These are phyloP conservation scores for Sternotherus odoratus DNA, from an alignment of 2,797 vertebrate species.

Conservation along the genomic window DNA sequence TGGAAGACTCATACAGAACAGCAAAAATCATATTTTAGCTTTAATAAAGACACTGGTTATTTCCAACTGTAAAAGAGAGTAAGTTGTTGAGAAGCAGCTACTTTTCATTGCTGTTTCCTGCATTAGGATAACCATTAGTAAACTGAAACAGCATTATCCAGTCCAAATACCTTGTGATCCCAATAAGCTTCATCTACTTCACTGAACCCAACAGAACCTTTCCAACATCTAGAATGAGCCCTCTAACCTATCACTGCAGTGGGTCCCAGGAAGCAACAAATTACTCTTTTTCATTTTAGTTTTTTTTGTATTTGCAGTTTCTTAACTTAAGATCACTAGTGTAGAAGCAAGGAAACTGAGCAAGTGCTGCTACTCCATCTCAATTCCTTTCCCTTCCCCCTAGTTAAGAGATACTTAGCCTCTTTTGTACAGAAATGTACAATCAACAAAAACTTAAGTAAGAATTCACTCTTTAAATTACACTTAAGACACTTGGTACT, in stretches of 20 bases:
- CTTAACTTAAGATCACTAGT: not conserved
- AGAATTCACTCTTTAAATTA: no score
- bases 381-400: not conserved
- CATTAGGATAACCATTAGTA: not conserved
- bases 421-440: not conserved
- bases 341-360: not conserved
- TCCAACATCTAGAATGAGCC: not conserved
- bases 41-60: not conserved
- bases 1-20: not conserved
- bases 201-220: not conserved
- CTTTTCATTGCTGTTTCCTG: not conserved
- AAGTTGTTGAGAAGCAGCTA: not conserved
- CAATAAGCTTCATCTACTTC: not conserved
- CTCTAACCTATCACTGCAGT: not conserved
- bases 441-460: not conserved
- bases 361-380: not conserved
- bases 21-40: not conserved
- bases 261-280: not conserved
- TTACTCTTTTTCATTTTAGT: not conserved
- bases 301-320: not conserved
- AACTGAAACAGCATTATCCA: not conserved
- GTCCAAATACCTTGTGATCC: not conserved
- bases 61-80: not conserved
- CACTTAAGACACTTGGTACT: not conserved
- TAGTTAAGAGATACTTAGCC: not conserved